Evolutionary conservation across 1,140 invertebrate genomes (phyloP).

Genomic region (Metopolophium dirhodum): DNA sequence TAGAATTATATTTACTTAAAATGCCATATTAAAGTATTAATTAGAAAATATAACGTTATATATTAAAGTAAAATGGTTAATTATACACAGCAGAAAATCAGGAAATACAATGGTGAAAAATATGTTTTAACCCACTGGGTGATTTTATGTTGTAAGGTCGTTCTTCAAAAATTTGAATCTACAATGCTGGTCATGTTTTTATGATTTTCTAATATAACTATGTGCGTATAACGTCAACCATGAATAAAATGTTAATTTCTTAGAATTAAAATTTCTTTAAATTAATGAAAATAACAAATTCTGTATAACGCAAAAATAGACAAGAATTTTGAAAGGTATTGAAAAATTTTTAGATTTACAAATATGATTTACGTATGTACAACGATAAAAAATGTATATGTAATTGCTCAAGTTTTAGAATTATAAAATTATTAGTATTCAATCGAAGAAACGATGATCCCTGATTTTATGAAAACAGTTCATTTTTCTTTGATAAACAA

Average conservation of each 20-base stretch:
- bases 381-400: too few relatives aligned
- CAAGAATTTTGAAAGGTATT: too few relatives aligned
- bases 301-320: too few relatives aligned
- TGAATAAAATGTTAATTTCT: too few relatives aligned
- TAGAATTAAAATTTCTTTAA: too few relatives aligned
- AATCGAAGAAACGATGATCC: background rate
- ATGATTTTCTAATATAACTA: background rate
- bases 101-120: background rate
- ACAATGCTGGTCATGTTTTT: background rate
- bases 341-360: too few relatives aligned
- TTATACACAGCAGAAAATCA: background rate
- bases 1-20: background rate
- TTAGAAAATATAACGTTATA: background rate
- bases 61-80: too few relatives aligned
- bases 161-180: background rate
- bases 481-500: background rate
- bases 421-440: too few relatives aligned
- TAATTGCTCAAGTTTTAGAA: background rate
- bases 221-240: background rate
- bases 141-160: too few relatives aligned
- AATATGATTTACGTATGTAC: too few relatives aligned
- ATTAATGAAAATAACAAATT: too few relatives aligned
- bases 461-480: background rate
- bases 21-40: fast-evolving
- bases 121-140: background rate